These are phyloP conservation scores for Subacronicta megacephala DNA, from an alignment of 2,888 invertebrate genomes.

Conservation along the genomic window DNA sequence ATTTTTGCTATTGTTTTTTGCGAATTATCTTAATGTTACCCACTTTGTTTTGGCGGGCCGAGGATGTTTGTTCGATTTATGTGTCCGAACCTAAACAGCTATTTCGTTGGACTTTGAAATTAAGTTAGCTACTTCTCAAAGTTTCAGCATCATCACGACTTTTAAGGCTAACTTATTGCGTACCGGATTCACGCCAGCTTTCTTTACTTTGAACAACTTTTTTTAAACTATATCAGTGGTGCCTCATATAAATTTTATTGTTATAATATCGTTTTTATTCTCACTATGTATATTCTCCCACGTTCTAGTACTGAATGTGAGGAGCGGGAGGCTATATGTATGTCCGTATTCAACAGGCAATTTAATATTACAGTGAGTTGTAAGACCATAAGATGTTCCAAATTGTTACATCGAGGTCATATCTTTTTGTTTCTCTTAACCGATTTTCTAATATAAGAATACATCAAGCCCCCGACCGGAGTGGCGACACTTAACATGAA, in stretches of 20 bases:
- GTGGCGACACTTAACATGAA: too few relatives aligned
- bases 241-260: not conserved
- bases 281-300: not conserved
- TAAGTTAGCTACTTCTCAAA: conserved; percentile 23
- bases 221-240: not conserved
- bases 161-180: conserved; percentile 15
- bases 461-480: conserved; percentile 58
- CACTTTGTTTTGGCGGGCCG: conserved; percentile 23
- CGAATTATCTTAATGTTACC: conserved; percentile 14
- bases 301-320: not conserved
- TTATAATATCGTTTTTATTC: conserved; percentile 7
- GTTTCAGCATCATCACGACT: conserved; percentile 31
- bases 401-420: conserved; percentile 8
- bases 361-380: conserved; percentile 16
- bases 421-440: conserved; percentile 39
- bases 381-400: conserved; percentile 12
- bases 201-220: conserved; percentile 7
- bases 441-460: conserved; percentile 63
- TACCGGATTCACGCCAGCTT: too few relatives aligned
- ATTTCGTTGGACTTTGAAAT: conserved; percentile 25
- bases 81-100: conserved; percentile 19
- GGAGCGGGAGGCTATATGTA: conserved; percentile 18
- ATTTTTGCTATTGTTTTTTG: conserved; percentile 8
- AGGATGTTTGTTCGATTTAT: conserved; percentile 27
- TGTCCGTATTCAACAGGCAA: conserved; percentile 14